A percentile compares a stretch with the other conserved stretches of the same genome.
These are phyloP conservation scores for Panthera leo DNA, from an alignment of 2,113 vertebrate genomes.

Conservation along the genomic window DNA sequence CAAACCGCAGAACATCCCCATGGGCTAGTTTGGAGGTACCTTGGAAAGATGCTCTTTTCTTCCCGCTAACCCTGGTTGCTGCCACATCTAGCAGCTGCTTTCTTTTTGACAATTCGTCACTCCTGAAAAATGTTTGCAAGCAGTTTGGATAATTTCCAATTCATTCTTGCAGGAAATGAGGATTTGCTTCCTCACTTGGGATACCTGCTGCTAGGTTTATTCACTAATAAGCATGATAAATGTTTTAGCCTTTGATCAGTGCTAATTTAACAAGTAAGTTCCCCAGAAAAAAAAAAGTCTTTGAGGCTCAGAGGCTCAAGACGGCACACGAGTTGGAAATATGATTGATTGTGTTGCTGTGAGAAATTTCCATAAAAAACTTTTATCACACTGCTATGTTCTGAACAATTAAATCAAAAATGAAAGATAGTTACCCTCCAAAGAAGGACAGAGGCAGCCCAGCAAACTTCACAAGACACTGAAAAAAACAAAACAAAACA, in stretches of 20 bases:
- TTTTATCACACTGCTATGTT: conserved; percentile 85
- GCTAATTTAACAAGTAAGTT: conserved; percentile 93
- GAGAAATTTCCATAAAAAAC: conserved; percentile 89
- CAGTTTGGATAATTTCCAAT: conserved; percentile 89
- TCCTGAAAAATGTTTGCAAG: conserved; percentile 90
- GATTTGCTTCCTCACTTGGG: conserved; percentile 91
- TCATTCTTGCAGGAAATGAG: conserved; percentile 91
- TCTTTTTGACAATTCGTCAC: conserved; percentile 88
- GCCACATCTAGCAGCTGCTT: conserved; percentile 84
- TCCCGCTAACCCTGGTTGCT: conserved; percentile 74
- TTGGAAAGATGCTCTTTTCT: conserved; percentile 59
- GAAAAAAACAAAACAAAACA: no score
- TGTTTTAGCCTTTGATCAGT: conserved; percentile 94
- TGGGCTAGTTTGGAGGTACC: conserved; percentile 69
- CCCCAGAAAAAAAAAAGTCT: conserved; percentile 86
- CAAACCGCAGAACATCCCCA: conserved; percentile 73
- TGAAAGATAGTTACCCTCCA: conserved; percentile 81
- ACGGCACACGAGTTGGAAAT: conserved; percentile 84
- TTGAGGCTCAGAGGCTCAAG: conserved; percentile 88
- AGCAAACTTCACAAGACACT: conserved; percentile 67
- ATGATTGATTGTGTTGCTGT: conserved; percentile 89
- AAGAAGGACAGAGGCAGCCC: conserved; percentile 79
- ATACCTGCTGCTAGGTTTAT: conserved; percentile 93
- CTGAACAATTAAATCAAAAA: conserved; percentile 88
- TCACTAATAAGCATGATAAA: conserved; percentile 95